Evolutionary conservation across 92 coral and sea anemone genomes (phyloP), one percentile per base, ranked within the genome.

Genomic region (Hydrozoanthus gracilis): DNA sequence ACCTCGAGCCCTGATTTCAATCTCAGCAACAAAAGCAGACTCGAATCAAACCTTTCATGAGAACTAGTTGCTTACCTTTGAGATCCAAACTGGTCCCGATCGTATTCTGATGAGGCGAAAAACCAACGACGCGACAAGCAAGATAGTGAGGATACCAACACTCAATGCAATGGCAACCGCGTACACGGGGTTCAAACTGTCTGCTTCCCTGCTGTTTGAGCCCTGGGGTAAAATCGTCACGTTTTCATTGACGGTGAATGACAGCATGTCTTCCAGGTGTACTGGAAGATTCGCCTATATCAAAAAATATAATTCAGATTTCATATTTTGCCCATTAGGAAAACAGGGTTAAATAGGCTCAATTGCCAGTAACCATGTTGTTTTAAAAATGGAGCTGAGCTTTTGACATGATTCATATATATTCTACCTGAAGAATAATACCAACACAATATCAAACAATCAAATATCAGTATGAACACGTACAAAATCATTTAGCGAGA

Each of bases 71-170:
- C 7, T 61, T 55, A 92, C 93, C 95, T 92, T 93, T 17, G 95
- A 84, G 12, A 93, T 93, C 93, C 95, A 88, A 55, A 92, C 86
- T 44, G 95, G 87, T 51, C 95, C 95, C 6, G 95, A 93, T 50
- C 90, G 88, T 83, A 83, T 86, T 64, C 73, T 87, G 46, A 79
- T 79, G 62, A 68, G 74, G 17, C 88, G 91, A 83, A 88, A 93
- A 3, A 86, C 73, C 70, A 88, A 44, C 18, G 69, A n/a, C 14
- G 87, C 80, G 3, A 84, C 84, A 18, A 87, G 82, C 49, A 89
- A 39, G 3, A 86, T 83, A 51, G 83, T 35, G 67, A 86, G 74
- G 72, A 86, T 67, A 17, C 86, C 86, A 35, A 51, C 80, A 51
- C 75, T 48, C 49, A 77, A 51, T 18, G 75, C 75, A 44, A 84